A percentile compares a stretch with the other conserved stretches of the same genome.
Conservation (phyloP, 2,113 vertebrate genomes). For the Peromyscus polionotus region DNA sequence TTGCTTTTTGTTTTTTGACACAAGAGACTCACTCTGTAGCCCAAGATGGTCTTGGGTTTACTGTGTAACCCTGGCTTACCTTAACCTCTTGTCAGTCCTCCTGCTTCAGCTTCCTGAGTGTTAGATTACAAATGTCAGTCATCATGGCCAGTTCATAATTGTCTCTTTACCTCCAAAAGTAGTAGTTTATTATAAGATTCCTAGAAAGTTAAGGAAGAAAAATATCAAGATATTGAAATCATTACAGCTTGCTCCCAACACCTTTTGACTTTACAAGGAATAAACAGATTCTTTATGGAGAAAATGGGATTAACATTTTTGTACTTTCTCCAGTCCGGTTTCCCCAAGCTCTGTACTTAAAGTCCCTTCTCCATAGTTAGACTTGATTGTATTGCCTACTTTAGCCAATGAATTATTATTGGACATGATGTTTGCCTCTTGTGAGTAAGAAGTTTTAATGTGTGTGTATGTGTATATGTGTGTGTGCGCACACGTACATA, state of each 20-base stretch:
- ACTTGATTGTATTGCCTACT: background rate
- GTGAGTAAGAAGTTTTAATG: constrained; percentile 16
- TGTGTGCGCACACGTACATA: background rate
- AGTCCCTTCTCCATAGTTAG: background rate
- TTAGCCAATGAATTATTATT: background rate
- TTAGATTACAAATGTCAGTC: background rate
- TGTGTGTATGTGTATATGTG: background rate
- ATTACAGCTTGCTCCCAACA: background rate
- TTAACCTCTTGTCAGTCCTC: background rate
- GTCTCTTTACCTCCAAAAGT: constrained; percentile 17
- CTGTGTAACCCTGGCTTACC: no score
- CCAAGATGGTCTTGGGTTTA: background rate
- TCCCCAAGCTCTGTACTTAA: background rate
- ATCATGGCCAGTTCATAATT: background rate
- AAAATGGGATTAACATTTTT: constrained; percentile 14
- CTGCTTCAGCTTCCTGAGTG: background rate
- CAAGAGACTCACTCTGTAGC: background rate
- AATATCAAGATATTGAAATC: background rate
- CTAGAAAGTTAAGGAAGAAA: background rate
- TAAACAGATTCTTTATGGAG: background rate
- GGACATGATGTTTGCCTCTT: background rate
- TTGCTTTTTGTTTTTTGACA: background rate
- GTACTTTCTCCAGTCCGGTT: background rate
- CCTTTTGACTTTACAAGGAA: constrained; percentile 10
- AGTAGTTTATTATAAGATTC: background rate